Conservation (phyloP, 2,113 vertebrate genomes). For the Elgaria multicarinata region DNA sequence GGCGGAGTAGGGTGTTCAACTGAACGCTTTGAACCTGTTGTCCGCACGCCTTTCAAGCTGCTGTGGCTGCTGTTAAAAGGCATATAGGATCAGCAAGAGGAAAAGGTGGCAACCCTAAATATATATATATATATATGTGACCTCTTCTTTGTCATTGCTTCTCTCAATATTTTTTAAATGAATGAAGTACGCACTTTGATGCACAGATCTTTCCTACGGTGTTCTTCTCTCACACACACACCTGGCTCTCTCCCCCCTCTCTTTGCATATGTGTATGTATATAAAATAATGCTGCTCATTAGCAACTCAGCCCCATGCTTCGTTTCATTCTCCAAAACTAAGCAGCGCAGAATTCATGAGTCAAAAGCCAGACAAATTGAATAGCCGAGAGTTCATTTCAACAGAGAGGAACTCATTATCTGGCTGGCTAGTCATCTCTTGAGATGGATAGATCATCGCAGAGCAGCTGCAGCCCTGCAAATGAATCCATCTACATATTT, state of each 20-base stretch:
- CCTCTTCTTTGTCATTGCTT: background rate
- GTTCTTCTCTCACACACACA: too few relatives aligned
- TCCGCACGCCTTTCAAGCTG: too few relatives aligned
- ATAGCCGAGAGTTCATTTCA: constrained; percentile 58
- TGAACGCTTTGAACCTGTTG: too few relatives aligned
- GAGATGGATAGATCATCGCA: constrained; percentile 58
- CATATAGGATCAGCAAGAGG: background rate
- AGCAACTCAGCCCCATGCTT: constrained; percentile 39
- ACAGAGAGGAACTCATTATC: constrained; percentile 59
- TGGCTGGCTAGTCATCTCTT: constrained; percentile 57
- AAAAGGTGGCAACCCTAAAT: background rate
- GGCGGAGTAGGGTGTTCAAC: too few relatives aligned
- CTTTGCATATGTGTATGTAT: constrained; percentile 6
- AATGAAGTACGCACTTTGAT: background rate
- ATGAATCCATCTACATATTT: constrained; percentile 42
- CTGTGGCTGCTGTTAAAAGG: background rate
- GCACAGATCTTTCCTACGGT: too few relatives aligned
- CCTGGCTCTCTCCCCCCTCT: background rate
- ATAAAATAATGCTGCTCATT: constrained; percentile 52
- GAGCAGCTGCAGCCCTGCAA: constrained; percentile 49
- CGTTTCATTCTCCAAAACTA: constrained; percentile 43
- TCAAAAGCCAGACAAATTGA: constrained; percentile 47
- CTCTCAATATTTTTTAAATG: background rate
- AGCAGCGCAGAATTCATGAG: constrained; percentile 51
- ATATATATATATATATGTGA: background rate